A percentile compares a stretch with the other conserved stretches of the same genome.
phyloP scores from a whole-genome alignment of 2,113 vertebrate species.

The Orientallactaga bullata region DNA sequence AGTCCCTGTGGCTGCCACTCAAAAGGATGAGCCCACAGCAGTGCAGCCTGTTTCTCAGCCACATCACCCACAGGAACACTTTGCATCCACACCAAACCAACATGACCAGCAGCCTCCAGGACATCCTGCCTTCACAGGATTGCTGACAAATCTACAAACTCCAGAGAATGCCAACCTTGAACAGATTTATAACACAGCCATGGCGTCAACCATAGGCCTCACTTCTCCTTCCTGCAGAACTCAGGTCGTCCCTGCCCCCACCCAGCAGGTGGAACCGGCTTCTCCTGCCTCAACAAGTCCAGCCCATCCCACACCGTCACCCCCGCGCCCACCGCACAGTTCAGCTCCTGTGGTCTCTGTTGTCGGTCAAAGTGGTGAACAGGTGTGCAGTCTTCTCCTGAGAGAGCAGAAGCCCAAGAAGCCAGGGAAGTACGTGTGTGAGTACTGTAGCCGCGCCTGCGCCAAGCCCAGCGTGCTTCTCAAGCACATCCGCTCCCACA shows the following conservation, averaged over 20 bases:
- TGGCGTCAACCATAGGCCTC: constrained; percentile 88
- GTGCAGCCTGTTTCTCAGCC: constrained; percentile 82
- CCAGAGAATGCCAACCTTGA: constrained; percentile 90
- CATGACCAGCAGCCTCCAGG: constrained; percentile 84
- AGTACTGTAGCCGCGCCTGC: constrained; percentile 96
- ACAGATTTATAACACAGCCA: constrained; percentile 90
- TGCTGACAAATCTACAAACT: constrained; percentile 85
- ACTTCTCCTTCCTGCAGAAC: constrained; percentile 90
- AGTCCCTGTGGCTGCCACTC: constrained; percentile 83
- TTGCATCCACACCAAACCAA: constrained; percentile 79
- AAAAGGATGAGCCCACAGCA: constrained; percentile 85
- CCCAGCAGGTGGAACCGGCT: constrained; percentile 91
- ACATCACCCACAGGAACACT: constrained; percentile 82
- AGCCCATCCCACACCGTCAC: constrained; percentile 91
- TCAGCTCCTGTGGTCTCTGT: constrained; percentile 92
- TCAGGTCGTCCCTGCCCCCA: constrained; percentile 92
- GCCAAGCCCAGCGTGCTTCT: constrained; percentile 98
- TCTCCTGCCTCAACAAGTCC: constrained; percentile 91
- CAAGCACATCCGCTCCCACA: constrained; percentile 99
- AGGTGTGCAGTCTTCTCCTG: constrained; percentile 91
- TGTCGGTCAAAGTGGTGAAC: constrained; percentile 92
- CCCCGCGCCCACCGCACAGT: constrained; percentile 92
- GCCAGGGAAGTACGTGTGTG: constrained; percentile 97
- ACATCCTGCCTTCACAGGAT: constrained; percentile 85
- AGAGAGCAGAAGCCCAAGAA: constrained; percentile 99